Evolutionary conservation across 2,888 invertebrate genomes (phyloP), one percentile per base, ranked within the genome.

Genomic region (Cyaniris semiargus): DNA sequence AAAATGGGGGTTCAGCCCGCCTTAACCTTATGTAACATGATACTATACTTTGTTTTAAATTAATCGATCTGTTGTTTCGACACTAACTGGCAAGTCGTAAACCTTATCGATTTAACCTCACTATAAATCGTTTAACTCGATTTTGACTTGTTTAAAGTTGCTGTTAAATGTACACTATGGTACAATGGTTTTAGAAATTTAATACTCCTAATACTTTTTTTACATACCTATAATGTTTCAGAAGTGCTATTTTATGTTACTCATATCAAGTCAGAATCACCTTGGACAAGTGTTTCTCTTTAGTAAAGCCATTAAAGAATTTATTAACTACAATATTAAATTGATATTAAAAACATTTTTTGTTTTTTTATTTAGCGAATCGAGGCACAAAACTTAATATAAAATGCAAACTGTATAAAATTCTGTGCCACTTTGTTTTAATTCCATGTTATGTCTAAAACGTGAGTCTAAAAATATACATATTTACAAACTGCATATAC

Each of bases 81-180:
- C 66, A 31, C 27, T 27, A 66, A 66, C 66, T 66, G 15, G 27
- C 66, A 66, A 27, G 27, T 66, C 66, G 66, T 66, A 66, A 66
- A 31, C 66, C 27, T 66, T 66, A 66, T 66, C 66, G 66, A 66
- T 66, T 66, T 66, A 66, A 66, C 66, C 66, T 66, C 66, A 27
- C 66, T 27, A 66, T 66, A 66, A 66, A 66, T 66, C 66, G 66
- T 66, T 60, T 66, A 66, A 66, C 66, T 31, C 27, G 15, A 18
- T 66, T 66, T 66, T 66, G 31, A 66, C 66, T 66, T 31, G 27
- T 66, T 66, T 15, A 66, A 66, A 23, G 21, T 23, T 60, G 10
- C 10, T 60, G 60, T 60, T 21, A 58, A 58, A 21, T 21, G 21
- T 58, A 58, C 21, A 7, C 4, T 58, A 21, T 58, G 21, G 21